A percentile compares a stretch with the other conserved stretches of the same genome.
Evolutionary conservation across 2,113 vertebrate species (phyloP).

Genomic region (Cygnus buccinator): DNA sequence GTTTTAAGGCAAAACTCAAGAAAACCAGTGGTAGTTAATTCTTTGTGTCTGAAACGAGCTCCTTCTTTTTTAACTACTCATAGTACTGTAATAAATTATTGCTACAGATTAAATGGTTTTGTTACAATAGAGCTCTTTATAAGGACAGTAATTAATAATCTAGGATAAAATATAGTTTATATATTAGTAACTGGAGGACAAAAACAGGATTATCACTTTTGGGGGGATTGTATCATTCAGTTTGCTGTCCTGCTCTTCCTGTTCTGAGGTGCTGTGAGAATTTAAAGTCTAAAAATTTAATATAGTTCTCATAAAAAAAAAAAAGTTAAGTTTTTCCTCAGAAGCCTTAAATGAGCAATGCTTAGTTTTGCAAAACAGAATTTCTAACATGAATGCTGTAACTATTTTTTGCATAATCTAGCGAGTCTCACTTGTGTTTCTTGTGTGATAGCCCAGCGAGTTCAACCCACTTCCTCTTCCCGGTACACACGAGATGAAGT

Average conservation of each 20-base stretch:
- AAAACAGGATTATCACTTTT: background rate
- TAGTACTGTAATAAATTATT: background rate
- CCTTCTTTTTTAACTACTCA: background rate
- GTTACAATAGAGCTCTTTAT: background rate
- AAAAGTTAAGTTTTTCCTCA: background rate
- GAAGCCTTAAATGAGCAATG: conserved; percentile 22
- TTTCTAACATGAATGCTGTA: background rate
- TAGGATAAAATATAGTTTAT: background rate
- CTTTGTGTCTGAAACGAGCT: background rate
- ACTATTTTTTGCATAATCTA: background rate
- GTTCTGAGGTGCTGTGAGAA: background rate
- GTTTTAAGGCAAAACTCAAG: background rate
- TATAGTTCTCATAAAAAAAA: background rate
- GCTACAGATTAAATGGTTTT: background rate
- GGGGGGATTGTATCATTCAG: background rate
- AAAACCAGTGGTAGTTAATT: background rate
- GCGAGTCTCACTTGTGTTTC: background rate
- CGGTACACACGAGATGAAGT: background rate
- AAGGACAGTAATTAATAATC: background rate
- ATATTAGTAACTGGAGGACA: background rate
- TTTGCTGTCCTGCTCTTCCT: conserved; percentile 9
- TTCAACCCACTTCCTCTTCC: background rate
- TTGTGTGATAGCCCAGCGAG: background rate
- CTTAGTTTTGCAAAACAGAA: background rate
- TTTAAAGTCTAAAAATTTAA: conserved; percentile 25